Base-by-base conservation (phyloP, 2,113 vertebrate species). In the Passer montanus region DNA sequence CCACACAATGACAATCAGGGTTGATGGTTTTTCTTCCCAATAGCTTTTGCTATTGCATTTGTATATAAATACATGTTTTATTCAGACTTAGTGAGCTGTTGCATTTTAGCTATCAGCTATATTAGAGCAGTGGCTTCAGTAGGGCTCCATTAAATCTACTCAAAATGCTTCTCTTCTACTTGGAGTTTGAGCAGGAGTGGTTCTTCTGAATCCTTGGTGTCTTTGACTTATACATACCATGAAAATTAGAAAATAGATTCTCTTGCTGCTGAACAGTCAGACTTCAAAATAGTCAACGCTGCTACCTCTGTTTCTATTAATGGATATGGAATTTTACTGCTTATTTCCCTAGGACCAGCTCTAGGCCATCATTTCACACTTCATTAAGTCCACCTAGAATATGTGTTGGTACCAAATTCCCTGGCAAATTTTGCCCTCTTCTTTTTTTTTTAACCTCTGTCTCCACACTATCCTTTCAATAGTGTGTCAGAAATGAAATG, bases 401-500 rank as follows among this genome's bases (percentile, higher is more conserved):
- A 47, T 41, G 44, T 69, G n/a, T 58, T 76, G 81, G 87, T 95
- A 95, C 80, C 58, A 94, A 75, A 94, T 75, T 78, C 84, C 53
- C 62, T 91, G 58, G 81, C 26, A 93, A 91, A 84, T 62, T 66
- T 76, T 77, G 55, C 33, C 4, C 17, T n/a, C 16, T 37, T 24
- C n/a, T 28, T 62, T 89, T 31, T 56, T 89, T 64, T 80, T 56
- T 6, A 78, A 83, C 28, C 56, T 68, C 69, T 90, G 21, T 91
- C 82, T 95, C 76, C 94, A 31, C 33, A 60, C 68, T 5, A 3
- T 60, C 49, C 76, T 72, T 89, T 93, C 84, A 92, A 52, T 75
- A 72, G 46, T 20, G 56, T 94, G 80, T 94, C 89, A 95, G 91
- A 93, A 92, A 89, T 53, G 8, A 90, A 95, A 94, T 72, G 72